Evolutionary conservation across 2,888 invertebrate genomes (phyloP), one percentile per base, ranked within the genome.

Genomic region (Timandra comae): DNA sequence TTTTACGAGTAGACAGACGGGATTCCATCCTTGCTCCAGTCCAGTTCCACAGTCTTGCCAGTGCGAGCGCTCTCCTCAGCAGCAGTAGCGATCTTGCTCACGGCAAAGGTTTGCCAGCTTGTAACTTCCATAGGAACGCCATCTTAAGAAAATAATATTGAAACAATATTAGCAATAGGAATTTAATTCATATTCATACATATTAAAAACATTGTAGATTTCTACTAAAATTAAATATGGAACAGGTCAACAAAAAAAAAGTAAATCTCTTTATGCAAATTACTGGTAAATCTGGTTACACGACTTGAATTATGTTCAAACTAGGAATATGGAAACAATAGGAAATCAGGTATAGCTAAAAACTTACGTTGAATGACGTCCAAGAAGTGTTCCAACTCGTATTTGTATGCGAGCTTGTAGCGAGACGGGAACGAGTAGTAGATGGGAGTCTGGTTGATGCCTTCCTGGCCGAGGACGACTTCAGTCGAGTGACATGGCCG

Each of bases 391-490:
- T 89, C 87, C 49, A 90, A 63, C 53, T 90, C 90, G 1, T 52
- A 44, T 25, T 63, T 55, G 58, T 91, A 91, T 1, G 81, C 88
- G 21, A 74, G 65, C 42, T 57, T 69, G 56, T 79, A 90, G 12
- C 90, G 81, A 0, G 89, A 89, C 0, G 90, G 74, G 58, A 90
- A 91, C 0, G 90, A 89, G 61, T 87, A 89, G 71, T 68, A 88
- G 45, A 90, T 89, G 1, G 89, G 89, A 0, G 86, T 70, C 5
- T 52, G 51, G 23, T 56, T 73, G n/a, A 73, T 35, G 2, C 86
- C 86, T 7, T 74, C 61, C 0, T 79, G 65, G 1, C 74, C 84
- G 1, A 72, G 48, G 26, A 77, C 62, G 0, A 63, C 54, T 43
- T 81, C 81, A 1, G 87, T 68, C 9, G 81, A 79, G 33, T 76